These are phyloP conservation scores for Stenichneumon culpator DNA, from an alignment of 2,888 invertebrate species.

Conservation along the genomic window DNA sequence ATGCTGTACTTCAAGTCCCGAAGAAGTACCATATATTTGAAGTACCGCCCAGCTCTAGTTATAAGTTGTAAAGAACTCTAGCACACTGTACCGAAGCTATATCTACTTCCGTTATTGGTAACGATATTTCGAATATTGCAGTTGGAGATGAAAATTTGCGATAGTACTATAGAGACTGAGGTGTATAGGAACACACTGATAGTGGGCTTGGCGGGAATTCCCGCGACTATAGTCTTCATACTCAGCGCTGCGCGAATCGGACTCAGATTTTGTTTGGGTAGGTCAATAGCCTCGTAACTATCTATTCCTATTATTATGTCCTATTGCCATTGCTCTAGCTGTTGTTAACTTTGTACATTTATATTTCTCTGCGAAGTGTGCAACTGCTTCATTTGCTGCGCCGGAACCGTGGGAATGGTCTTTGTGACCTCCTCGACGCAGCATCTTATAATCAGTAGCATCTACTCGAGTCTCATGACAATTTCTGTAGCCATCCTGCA, in stretches of 20 bases:
- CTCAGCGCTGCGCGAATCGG: neutral
- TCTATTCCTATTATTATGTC: neutral
- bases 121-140: neutral
- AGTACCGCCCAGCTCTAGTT: too few relatives aligned
- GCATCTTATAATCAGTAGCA: slow-evolving; percentile 90
- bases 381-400: slow-evolving; percentile 90
- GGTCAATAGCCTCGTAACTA: too few relatives aligned
- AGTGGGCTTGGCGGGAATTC: neutral
- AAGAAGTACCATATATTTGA: too few relatives aligned
- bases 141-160: neutral
- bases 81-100: neutral
- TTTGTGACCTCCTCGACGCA: slow-evolving; percentile 89
- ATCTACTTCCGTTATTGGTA: neutral
- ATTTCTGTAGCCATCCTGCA: slow-evolving; percentile 91
- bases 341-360: neutral
- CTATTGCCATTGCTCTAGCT: neutral
- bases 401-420: slow-evolving; percentile 90
- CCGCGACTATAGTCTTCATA: neutral
- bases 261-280: slow-evolving; percentile 4
- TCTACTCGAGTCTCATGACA: slow-evolving; percentile 91
- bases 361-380: slow-evolving; percentile 86
- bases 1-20: too few relatives aligned
- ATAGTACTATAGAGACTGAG: neutral
- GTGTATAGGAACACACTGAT: neutral
- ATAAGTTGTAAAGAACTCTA: too few relatives aligned